These are phyloP conservation scores for Chelidonichthys spinosus DNA, from an alignment of 2,797 vertebrate species.

Conservation along the genomic window DNA sequence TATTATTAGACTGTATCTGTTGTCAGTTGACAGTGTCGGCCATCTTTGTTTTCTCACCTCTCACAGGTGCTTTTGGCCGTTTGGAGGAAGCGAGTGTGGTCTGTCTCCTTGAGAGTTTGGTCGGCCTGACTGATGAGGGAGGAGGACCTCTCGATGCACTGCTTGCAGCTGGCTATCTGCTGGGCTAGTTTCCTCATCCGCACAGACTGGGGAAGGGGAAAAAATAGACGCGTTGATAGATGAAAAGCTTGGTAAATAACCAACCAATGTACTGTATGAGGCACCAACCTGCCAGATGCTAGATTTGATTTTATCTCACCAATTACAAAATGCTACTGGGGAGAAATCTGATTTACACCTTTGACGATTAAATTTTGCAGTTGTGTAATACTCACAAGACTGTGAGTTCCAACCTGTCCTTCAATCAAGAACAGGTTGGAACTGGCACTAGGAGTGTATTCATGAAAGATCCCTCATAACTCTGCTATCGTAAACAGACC, in stretches of 20 bases:
- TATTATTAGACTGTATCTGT: not conserved
- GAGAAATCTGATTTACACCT: constrained; percentile 33
- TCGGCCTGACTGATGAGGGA: constrained; percentile 97
- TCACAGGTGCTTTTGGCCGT: constrained; percentile 97
- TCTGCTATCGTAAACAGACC: constrained; percentile 42
- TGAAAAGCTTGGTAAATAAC: constrained; percentile 42
- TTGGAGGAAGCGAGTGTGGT: constrained; percentile 95
- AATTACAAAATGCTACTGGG: constrained; percentile 25
- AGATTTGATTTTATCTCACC: constrained; percentile 34
- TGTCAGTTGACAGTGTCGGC: not conserved
- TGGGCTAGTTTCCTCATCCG: constrained; percentile 95
- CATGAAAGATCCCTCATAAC: constrained; percentile 37
- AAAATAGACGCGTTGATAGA: constrained; percentile 22
- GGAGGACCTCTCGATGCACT: constrained; percentile 96
- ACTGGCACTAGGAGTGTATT: constrained; percentile 24
- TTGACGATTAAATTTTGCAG: constrained; percentile 36
- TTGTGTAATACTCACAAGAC: constrained; percentile 19
- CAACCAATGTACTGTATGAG: not conserved
- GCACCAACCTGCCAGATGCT: constrained; percentile 25
- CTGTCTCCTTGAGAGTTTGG: constrained; percentile 94
- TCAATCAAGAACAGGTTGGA: not conserved
- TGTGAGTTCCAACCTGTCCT: constrained; percentile 21
- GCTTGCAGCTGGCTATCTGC: constrained; percentile 97
- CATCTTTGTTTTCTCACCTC: constrained; percentile 82
- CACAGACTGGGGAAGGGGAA: constrained; percentile 85